Evolutionary conservation across 2,888 invertebrate species (phyloP).

Genomic region (Crocallis elinguaria): DNA sequence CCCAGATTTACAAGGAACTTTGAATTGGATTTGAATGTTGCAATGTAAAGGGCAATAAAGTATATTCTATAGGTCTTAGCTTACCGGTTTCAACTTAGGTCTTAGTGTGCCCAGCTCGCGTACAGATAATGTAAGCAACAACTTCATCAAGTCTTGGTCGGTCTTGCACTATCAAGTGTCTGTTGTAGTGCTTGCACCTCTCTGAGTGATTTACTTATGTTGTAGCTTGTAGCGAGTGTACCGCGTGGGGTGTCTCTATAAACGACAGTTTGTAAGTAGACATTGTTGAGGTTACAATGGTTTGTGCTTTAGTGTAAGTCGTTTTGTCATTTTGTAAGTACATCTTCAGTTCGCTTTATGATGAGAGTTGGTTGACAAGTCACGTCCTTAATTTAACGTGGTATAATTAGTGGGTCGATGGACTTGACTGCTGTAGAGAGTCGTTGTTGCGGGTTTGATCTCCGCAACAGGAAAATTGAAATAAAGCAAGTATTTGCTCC

Average conservation of each 20-base stretch:
- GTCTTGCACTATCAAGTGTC: constrained; percentile 37
- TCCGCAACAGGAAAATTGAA: too few relatives aligned
- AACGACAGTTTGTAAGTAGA: constrained; percentile 12
- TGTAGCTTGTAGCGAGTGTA: constrained; percentile 29
- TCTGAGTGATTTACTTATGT: constrained; percentile 43
- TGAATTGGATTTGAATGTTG: too few relatives aligned
- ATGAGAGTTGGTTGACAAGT: neutral
- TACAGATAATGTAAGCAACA: constrained; percentile 31
- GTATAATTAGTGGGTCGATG: too few relatives aligned
- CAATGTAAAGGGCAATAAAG: too few relatives aligned
- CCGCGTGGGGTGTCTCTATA: constrained; percentile 27
- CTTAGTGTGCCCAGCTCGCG: neutral
- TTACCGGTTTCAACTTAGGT: neutral
- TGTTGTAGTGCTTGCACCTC: constrained; percentile 34
- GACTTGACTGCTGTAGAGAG: too few relatives aligned
- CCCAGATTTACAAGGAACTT: too few relatives aligned
- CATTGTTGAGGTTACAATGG: neutral
- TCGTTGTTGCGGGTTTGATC: too few relatives aligned
- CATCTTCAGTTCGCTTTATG: too few relatives aligned
- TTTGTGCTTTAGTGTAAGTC: neutral
- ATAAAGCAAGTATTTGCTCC: too few relatives aligned
- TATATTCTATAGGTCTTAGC: neutral
- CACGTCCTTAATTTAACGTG: too few relatives aligned
- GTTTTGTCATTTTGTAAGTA: neutral
- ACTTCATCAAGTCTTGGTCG: constrained; percentile 37